phyloP scores from a whole-genome alignment of 2,797 vertebrate genomes.

The Cyprinodon diabolis region DNA sequence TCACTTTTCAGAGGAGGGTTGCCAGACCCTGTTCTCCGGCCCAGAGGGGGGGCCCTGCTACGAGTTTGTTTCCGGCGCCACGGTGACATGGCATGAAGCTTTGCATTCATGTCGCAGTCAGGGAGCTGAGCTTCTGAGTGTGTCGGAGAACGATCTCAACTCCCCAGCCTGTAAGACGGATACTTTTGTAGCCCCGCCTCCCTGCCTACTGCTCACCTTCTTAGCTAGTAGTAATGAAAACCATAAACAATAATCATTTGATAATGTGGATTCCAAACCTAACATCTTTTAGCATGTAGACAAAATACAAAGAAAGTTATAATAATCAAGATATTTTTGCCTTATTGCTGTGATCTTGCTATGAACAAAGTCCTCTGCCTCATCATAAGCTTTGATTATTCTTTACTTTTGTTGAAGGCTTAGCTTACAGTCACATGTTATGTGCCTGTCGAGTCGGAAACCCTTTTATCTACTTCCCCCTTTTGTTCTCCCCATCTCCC shows the following conservation, averaged over 20 bases:
- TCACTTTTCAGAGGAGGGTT: conserved; percentile 85
- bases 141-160: conserved; percentile 78
- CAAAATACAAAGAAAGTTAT: not conserved
- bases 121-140: conserved; percentile 90
- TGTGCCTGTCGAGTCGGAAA: not conserved
- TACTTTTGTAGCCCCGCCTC: not conserved
- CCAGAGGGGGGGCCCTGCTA: conserved; percentile 84
- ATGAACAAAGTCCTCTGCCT: not conserved
- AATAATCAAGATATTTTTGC: not conserved
- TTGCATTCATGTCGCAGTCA: conserved; percentile 91
- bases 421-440: not conserved
- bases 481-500: not conserved
- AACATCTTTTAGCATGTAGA: not conserved
- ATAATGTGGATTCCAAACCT: not conserved
- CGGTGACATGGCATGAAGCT: conserved; percentile 91
- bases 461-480: not conserved
- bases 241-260: not conserved
- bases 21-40: conserved; percentile 81
- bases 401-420: not conserved
- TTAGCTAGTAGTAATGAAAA: not conserved
- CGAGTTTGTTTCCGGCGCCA: conserved; percentile 85
- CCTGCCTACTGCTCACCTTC: not conserved
- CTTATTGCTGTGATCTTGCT: not conserved
- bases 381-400: not conserved
- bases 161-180: conserved; percentile 64